These are phyloP conservation scores for Cephalopachus bancanus DNA, from an alignment of 2,797 vertebrate species.

Conservation along the genomic window DNA sequence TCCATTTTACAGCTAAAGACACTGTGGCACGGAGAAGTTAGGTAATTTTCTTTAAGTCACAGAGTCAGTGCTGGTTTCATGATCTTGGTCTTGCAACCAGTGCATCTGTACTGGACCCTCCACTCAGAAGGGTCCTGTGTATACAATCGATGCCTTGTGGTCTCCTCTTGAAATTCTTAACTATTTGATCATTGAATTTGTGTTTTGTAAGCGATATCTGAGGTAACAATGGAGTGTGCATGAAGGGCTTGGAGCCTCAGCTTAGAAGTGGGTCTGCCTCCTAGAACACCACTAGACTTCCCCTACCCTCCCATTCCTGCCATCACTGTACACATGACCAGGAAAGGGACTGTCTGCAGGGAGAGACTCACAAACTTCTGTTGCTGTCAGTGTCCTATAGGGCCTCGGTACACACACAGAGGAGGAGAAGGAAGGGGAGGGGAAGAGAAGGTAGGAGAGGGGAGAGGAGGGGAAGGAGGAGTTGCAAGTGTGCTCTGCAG, in stretches of 20 bases:
- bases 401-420: too few species aligned
- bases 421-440: too few species aligned
- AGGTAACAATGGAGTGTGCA: rapidly evolving
- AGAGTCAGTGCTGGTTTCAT: neutral
- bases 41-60: neutral
- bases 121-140: neutral
- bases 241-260: neutral
- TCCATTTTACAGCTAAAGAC: neutral
- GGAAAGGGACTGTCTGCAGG: neutral
- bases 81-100: neutral
- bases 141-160: neutral
- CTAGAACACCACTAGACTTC: neutral
- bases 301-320: neutral
- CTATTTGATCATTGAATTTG: conserved; percentile 39
- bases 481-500: too few species aligned
- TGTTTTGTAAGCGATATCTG: neutral
- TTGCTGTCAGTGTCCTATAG: neutral
- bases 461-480: too few species aligned
- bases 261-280: neutral
- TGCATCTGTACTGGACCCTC: too few species aligned
- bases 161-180: neutral
- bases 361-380: too few species aligned
- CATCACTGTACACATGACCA: too few species aligned
- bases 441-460: too few species aligned
- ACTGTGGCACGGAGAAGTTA: neutral